Percentiles rank a stretch among this genome's conserved stretches.
Evolutionary conservation across 2,888 invertebrate species (phyloP).

Genomic region (Aradus depressus): DNA sequence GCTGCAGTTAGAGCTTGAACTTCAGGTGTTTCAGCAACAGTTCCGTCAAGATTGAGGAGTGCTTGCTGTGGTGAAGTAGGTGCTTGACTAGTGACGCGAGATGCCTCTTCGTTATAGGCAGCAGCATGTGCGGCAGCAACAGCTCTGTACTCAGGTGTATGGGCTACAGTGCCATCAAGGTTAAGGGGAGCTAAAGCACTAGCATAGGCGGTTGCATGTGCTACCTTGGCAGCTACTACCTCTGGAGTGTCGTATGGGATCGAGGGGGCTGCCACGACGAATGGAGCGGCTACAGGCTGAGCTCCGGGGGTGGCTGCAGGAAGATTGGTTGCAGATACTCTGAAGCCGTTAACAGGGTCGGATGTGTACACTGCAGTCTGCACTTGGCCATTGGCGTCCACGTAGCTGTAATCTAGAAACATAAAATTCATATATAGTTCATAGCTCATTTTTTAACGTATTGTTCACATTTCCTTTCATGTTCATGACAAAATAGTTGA

Average conservation of each 20-base stretch:
- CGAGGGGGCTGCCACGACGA: conserved; percentile 15
- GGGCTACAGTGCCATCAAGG: conserved; percentile 25
- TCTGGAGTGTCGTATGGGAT: conserved; percentile 38
- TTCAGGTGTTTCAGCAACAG: conserved; percentile 29
- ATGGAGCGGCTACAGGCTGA: no score
- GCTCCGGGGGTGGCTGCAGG: conserved; percentile 35
- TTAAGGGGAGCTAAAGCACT: conserved; percentile 17
- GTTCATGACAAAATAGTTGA: no score
- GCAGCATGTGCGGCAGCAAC: conserved; percentile 44
- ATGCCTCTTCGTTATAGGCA: conserved; percentile 30
- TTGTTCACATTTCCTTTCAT: no score
- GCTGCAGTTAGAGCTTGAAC: conserved; percentile 38
- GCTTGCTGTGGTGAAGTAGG: conserved; percentile 6
- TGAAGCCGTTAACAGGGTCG: conserved; percentile 50
- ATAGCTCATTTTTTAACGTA: no score
- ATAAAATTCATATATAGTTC: no score
- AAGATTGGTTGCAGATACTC: conserved; percentile 52
- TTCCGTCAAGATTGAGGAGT: conserved; percentile 25
- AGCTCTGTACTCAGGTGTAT: conserved; percentile 31
- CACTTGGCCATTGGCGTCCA: conserved; percentile 51
- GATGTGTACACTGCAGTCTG: conserved; percentile 54
- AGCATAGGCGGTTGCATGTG: conserved; percentile 20
- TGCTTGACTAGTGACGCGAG: background rate
- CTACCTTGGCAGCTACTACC: conserved; percentile 38
- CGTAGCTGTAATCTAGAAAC: conserved; percentile 48